Evolutionary conservation across 2,113 vertebrate species (phyloP), one percentile per base, ranked within the genome.

Genomic region (Tauraco erythrolophus): DNA sequence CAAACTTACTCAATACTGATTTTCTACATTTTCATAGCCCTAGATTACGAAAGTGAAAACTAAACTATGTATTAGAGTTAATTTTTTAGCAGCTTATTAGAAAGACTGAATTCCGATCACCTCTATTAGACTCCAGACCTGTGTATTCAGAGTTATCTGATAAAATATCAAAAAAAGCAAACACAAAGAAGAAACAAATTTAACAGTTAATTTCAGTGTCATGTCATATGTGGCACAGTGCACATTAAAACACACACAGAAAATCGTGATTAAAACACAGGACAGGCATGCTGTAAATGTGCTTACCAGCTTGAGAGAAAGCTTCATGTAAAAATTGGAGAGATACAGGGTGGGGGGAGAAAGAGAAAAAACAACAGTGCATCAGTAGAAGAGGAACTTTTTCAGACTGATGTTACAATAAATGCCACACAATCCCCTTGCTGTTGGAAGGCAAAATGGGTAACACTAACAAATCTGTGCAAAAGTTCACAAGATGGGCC

Each of bases 261-360:
- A 82, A 97, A 78, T 69, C 71, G 97, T 65, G 88, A 89, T 96
- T 88, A 94, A 80, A 93, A 95, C 57, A 94, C 92, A 96, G 94
- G 98, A 96, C 96, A 99, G 97, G 98, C 99, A 98, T 98, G 98
- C 98, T 92, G 82, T 78, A 95, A 95, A 98, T 97, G 98, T 99
- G 99, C 99, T 99, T 99, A 99, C 99, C 99, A 99, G 99, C 99
- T 99, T 99, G 98, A 99, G 99, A 99, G 99, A 99, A 99, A 99
- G 99, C 99, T 99, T 99, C 99, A 97, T 92, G 98, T 96, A 96
- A 97, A 97, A 98, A 97, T 98, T 95, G 98, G 94, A 98, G 98
- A 94, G 86, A 97, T 95, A 97, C 89, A 71, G 69, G 96, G 94
- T 91, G 94, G 69, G 95, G 93, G 83, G 74, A 88, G 95, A 92